Percentiles rank a stretch among this genome's conserved stretches.
These are phyloP conservation scores for Bucorvus abyssinicus DNA, from an alignment of 2,797 vertebrate genomes.

Conservation along the genomic window DNA sequence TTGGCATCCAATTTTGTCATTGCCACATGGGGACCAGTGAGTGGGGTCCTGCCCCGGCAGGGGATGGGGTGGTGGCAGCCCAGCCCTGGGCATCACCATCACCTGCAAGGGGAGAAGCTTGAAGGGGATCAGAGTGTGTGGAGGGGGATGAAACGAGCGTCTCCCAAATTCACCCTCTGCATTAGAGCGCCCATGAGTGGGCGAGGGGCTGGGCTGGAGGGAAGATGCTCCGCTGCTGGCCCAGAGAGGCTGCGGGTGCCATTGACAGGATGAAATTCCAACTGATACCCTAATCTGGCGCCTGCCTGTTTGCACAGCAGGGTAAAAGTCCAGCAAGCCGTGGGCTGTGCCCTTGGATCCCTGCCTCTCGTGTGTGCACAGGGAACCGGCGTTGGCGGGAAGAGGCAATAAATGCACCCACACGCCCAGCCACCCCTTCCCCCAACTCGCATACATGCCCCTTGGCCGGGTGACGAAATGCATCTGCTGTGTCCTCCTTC, in stretches of 20 bases:
- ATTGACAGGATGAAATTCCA: conserved; percentile 67
- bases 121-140: background rate
- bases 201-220: background rate
- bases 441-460: conserved; percentile 44
- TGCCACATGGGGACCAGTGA: accelerated
- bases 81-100: background rate
- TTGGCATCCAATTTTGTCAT: background rate
- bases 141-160: background rate
- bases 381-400: conserved; percentile 27
- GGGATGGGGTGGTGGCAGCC: background rate
- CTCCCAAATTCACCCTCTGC: background rate
- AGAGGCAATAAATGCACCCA: conserved; percentile 55
- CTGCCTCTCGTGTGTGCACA: conserved; percentile 34
- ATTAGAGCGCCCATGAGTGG: background rate
- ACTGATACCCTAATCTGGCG: conserved; percentile 68
- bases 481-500: background rate
- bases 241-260: background rate
- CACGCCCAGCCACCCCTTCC: conserved; percentile 39
- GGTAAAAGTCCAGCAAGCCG: conserved; percentile 71
- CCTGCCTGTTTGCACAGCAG: conserved; percentile 72
- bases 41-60: background rate
- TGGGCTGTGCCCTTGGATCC: conserved; percentile 26
- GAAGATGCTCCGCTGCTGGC: background rate
- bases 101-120: background rate
- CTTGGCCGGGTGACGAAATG: conserved; percentile 16